Conservation (phyloP, 2,113 vertebrate genomes). For the Pterocles burchelli region DNA sequence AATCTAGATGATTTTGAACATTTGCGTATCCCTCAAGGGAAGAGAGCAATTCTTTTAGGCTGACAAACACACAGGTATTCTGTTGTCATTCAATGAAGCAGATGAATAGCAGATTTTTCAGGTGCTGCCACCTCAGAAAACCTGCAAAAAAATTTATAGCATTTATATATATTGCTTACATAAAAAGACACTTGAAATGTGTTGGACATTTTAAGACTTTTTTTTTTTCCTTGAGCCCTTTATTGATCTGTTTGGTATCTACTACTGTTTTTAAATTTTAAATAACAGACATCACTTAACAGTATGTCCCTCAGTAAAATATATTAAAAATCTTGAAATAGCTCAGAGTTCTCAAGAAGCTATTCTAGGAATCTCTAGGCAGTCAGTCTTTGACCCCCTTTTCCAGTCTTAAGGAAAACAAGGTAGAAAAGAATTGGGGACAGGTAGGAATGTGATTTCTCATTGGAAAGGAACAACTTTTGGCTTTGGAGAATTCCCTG, state of each 20-base stretch:
- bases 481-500: fast-evolving
- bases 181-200: not conserved
- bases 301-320: not conserved
- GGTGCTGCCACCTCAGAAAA: not conserved
- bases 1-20: not conserved
- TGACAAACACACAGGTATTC: not conserved
- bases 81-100: not conserved
- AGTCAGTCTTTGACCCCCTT: not conserved
- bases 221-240: not conserved
- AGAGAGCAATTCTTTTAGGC: not conserved
- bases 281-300: not conserved
- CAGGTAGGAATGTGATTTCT: fast-evolving
- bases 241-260: fast-evolving
- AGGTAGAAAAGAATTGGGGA: not conserved
- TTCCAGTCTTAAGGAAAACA: not conserved
- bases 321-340: not conserved
- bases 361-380: not conserved
- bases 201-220: not conserved
- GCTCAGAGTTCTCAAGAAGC: not conserved
- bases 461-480: not conserved
- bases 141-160: fast-evolving
- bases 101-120: not conserved
- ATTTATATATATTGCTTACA: not conserved
- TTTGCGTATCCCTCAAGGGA: not conserved
- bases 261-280: not conserved